Percentiles rank a stretch among this genome's conserved stretches.
phyloP scores from a whole-genome alignment of 2,888 invertebrate species.

The Endotricha flammealis region DNA sequence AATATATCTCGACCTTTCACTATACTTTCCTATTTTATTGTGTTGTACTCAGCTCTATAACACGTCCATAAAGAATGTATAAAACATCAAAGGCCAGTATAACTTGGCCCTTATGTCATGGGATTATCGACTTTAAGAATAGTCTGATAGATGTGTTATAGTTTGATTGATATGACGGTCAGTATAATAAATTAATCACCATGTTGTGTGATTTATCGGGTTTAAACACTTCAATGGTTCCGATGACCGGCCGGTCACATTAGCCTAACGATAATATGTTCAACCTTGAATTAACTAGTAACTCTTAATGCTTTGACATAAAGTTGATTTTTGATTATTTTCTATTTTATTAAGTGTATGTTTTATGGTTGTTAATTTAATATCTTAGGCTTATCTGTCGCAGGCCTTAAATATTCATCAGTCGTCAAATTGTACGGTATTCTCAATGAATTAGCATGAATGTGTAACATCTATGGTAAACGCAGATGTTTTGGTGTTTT shows the following conservation, averaged over 20 bases:
- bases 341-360: not conserved
- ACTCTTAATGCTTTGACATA: not conserved
- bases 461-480: not conserved
- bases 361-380: conserved; percentile 2
- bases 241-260: conserved; percentile 38
- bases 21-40: conserved; percentile 57
- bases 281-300: not conserved
- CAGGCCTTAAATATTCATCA: conserved; percentile 17
- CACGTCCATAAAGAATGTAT: conserved; percentile 46
- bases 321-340: not conserved
- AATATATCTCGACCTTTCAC: conserved; percentile 54
- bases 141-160: conserved; percentile 16
- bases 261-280: conserved; percentile 11
- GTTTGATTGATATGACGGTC: conserved; percentile 20
- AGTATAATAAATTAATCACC: conserved; percentile 51
- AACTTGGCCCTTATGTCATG: conserved; percentile 15
- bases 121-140: conserved; percentile 26
- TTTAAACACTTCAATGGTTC: conserved; percentile 49
- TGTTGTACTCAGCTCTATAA: conserved; percentile 38
- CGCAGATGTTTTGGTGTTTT: too few species aligned
- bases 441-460: conserved; percentile 4
- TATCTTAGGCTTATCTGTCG: conserved; percentile 14
- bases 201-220: conserved; percentile 51
- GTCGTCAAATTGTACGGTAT: conserved; percentile 11
- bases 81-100: conserved; percentile 33